Base-by-base conservation (phyloP, 2,113 vertebrate species). In the Spea multiplicata region DNA sequence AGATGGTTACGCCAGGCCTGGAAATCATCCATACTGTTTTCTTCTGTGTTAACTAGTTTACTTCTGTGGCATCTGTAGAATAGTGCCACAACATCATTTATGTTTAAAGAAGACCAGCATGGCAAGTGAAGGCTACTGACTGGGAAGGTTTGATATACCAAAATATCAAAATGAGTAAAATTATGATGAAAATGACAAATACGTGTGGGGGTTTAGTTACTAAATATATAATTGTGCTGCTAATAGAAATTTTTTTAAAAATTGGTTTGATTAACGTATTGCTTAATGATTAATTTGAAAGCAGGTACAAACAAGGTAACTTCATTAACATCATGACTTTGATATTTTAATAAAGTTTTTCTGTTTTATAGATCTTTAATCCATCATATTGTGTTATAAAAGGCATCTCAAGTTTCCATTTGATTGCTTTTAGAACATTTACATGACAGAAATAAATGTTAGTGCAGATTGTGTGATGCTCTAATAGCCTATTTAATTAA, bases 361-460 rank as follows among this genome's bases (percentile, higher is more conserved):
- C 52, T 69, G 62, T 62, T 77, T 77, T 61, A 70, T 70, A 77
- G 55, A 70, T 77, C 66, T 77, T 77, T 53, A 62, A 77, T 77
- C 44, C 45, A 77, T 77, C 66, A 77, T 48, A 48, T 70, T 50
- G 57, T 57, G 67, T 67, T 70, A 50, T 77, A 77, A 77, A 71
- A 70, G 75, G 45, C 75, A 77, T 62, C 75, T 77, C 75, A 9
- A 71, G 46, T 77, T 77, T 77, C 67, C 55, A 62, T 77, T 61
- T 70, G 66, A 77, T 71, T 77, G 75, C 75, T 77, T 77, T 70
- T 55, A 70, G 8, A 70, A 77, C 67, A 46, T 77, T 77, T 77
- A 77, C 66, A 70, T 77, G 75, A 70, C 67, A 77, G 66, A 55
- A 77, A 77, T 77, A 70, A 77, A 62, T 70, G 66, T 70, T 61